These are phyloP conservation scores for Petaurus breviceps DNA, from an alignment of 2,113 vertebrate species.

Conservation along the genomic window DNA sequence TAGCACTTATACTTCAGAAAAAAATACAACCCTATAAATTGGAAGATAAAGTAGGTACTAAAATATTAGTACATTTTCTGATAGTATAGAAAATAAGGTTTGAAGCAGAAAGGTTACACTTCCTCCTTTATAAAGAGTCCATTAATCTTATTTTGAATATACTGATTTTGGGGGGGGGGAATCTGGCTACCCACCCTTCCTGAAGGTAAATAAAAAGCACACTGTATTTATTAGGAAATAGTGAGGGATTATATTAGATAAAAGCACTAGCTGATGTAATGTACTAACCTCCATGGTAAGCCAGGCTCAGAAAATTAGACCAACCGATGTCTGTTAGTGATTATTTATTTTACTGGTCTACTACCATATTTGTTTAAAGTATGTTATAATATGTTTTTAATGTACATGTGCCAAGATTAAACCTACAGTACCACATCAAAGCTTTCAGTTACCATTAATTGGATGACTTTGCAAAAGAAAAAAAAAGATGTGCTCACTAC, in stretches of 20 bases:
- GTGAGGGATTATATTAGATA: constrained; percentile 41
- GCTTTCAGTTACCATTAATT: constrained; percentile 39
- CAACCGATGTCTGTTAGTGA: constrained; percentile 13
- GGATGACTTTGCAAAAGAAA: constrained; percentile 19
- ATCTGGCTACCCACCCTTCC: constrained; percentile 11
- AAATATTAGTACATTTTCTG: neutral
- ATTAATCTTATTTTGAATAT: constrained; percentile 25
- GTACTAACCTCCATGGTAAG: constrained; percentile 36
- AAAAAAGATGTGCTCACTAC: constrained; percentile 47
- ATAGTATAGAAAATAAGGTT: constrained; percentile 24
- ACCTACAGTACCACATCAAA: constrained; percentile 40
- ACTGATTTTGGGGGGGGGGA: constrained; percentile 39
- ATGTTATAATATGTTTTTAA: constrained; percentile 50
- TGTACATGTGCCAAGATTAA: constrained; percentile 60
- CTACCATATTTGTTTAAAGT: constrained; percentile 57
- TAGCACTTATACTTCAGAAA: neutral
- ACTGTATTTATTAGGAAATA: constrained; percentile 55
- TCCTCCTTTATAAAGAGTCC: constrained; percentile 49
- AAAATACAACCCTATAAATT: neutral
- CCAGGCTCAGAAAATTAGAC: constrained; percentile 28
- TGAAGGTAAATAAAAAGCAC: neutral
- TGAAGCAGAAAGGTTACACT: neutral
- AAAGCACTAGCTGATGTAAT: constrained; percentile 33
- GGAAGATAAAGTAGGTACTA: neutral
- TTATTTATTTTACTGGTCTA: constrained; percentile 58